These are phyloP conservation scores for Rhynchomys soricoides DNA, from an alignment of 2,113 vertebrate species.

Conservation along the genomic window DNA sequence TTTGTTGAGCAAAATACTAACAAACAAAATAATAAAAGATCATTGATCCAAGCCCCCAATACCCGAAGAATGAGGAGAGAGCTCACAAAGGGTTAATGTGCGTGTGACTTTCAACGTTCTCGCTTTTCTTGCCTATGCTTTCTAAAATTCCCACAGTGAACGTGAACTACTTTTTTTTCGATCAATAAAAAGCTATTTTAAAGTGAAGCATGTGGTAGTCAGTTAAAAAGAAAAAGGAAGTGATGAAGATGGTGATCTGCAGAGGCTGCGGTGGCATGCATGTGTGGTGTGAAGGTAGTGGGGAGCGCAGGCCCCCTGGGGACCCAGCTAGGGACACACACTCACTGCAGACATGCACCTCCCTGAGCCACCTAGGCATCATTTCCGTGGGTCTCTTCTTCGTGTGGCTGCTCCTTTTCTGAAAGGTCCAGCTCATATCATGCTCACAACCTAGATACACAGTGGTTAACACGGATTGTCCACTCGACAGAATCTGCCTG, in stretches of 20 bases:
- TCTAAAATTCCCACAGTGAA: background rate
- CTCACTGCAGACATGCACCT: background rate
- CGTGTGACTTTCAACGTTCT: accelerated
- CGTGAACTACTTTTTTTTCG: background rate
- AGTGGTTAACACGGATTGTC: background rate
- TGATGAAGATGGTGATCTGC: slow-evolving; percentile 30
- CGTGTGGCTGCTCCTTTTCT: background rate
- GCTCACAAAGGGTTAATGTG: accelerated
- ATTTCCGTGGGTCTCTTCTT: background rate
- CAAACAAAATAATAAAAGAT: background rate
- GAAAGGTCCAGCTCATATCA: accelerated
- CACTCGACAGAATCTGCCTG: background rate
- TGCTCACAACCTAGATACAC: background rate
- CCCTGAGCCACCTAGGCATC: background rate
- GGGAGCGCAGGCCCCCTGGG: background rate
- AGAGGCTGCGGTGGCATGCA: background rate
- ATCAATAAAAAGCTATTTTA: slow-evolving; percentile 52
- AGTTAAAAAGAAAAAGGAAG: slow-evolving; percentile 40
- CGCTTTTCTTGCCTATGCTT: background rate
- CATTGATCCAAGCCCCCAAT: no score
- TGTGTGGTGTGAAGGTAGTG: slow-evolving; percentile 36
- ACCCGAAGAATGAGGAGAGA: background rate
- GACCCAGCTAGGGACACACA: slow-evolving; percentile 59
- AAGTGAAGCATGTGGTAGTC: slow-evolving; percentile 46
- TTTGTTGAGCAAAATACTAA: background rate